Percentiles rank a stretch among this genome's conserved stretches.
These are phyloP conservation scores for Synergus laeviventris DNA, from an alignment of 2,888 invertebrate species.

Conservation along the genomic window DNA sequence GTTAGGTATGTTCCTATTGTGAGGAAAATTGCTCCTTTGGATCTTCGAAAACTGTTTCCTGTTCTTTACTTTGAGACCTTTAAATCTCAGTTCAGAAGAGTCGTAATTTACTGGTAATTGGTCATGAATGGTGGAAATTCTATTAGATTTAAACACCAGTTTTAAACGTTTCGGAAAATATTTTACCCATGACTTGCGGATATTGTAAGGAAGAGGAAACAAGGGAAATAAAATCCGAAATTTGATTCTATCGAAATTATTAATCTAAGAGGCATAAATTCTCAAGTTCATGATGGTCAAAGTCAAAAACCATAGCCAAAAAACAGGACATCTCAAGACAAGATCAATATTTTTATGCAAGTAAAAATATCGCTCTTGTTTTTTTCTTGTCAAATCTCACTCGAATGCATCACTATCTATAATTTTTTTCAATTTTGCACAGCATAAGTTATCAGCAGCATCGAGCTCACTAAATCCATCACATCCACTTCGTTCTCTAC, in stretches of 20 bases:
- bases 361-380: no score
- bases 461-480: conserved; percentile 28
- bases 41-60: conserved; percentile 1
- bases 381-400: no score
- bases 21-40: conserved; percentile 26
- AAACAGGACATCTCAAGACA: no score
- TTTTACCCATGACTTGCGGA: no score
- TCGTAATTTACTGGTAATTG: conserved; percentile 8
- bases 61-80: neutral
- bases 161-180: neutral
- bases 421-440: conserved; percentile 12
- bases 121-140: neutral
- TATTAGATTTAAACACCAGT: neutral
- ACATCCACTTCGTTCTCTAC: neutral
- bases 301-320: no score
- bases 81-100: neutral
- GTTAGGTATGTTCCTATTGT: conserved; percentile 31
- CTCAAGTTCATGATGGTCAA: no score
- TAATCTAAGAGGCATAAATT: no score
- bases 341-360: no score
- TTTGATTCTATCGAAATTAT: no score
- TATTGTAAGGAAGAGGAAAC: no score
- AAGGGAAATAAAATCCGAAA: no score
- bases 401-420: neutral
- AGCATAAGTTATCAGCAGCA: conserved; percentile 15